Evolutionary conservation across 1,140 invertebrate species (phyloP).

Genomic region (Palaemon carinicauda): DNA sequence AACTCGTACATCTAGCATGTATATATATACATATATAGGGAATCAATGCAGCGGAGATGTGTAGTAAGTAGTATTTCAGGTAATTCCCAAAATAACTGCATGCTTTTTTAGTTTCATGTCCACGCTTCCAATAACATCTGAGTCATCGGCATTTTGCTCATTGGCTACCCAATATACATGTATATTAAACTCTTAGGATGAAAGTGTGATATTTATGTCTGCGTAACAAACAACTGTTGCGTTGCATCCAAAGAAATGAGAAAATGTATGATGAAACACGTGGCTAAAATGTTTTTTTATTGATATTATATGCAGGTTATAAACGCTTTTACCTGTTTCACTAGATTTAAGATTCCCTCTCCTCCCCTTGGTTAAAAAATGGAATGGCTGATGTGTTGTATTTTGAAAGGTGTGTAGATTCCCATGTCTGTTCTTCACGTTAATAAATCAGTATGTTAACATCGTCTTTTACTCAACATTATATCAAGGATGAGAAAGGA

Average conservation of each 20-base stretch:
- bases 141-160: slow-evolving; percentile 14
- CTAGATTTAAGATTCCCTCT: slow-evolving; percentile 39
- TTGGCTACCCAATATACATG: no score
- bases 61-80: slow-evolving; percentile 48
- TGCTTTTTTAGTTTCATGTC: slow-evolving; percentile 52
- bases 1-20: slow-evolving; percentile 37
- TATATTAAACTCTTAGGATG: no score
- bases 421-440: slow-evolving; percentile 56
- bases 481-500: no score
- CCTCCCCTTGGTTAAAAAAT: slow-evolving; percentile 39
- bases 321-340: slow-evolving; percentile 24
- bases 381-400: slow-evolving; percentile 55
- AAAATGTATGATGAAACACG: no score
- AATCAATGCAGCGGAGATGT: slow-evolving; percentile 47
- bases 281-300: not conserved
- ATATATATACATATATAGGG: slow-evolving; percentile 43
- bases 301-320: not conserved
- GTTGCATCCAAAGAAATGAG: no score
- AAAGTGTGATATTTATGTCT: no score
- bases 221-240: no score
- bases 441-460: slow-evolving; percentile 53
- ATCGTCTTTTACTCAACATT: not conserved
- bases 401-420: slow-evolving; percentile 57
- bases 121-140: slow-evolving; percentile 36
- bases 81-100: slow-evolving; percentile 46